Evolutionary conservation across 2,888 invertebrate genomes (phyloP).

Genomic region (Biston betularia): DNA sequence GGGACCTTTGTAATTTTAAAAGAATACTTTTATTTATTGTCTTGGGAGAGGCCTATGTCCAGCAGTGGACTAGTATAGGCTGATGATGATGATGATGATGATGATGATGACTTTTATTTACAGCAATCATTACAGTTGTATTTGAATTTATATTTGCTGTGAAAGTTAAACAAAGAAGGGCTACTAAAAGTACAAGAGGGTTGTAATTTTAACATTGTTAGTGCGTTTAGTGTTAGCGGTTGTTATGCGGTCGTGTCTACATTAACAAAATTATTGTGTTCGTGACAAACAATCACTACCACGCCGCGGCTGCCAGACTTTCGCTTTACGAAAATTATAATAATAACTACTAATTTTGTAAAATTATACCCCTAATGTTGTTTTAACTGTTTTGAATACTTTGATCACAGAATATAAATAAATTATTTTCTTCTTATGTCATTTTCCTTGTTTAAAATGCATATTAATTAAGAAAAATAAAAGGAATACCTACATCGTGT

Average conservation of each 20-base stretch:
- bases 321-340: neutral
- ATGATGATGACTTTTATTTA: constrained; percentile 5
- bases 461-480: too few species aligned
- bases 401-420: neutral
- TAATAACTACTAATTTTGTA: neutral
- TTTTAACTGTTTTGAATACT: neutral
- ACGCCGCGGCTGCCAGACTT: neutral
- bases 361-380: constrained; percentile 2
- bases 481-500: too few species aligned
- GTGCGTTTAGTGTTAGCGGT: constrained; percentile 4
- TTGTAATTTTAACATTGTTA: constrained; percentile 37
- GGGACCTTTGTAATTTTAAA: constrained; percentile 27
- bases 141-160: constrained; percentile 24
- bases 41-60: too few species aligned
- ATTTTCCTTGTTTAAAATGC: neutral
- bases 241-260: constrained; percentile 2
- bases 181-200: neutral
- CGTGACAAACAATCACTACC: constrained; percentile 12
- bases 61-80: too few species aligned
- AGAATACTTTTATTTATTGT: constrained; percentile 6
- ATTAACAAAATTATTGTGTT: constrained; percentile 26
- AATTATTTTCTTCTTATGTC: too few species aligned
- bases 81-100: too few species aligned
- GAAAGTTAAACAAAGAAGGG: constrained; percentile 14
- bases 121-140: constrained; percentile 15